These are phyloP conservation scores for Arctia plantaginis DNA, from an alignment of 2,888 invertebrate genomes.

Conservation along the genomic window DNA sequence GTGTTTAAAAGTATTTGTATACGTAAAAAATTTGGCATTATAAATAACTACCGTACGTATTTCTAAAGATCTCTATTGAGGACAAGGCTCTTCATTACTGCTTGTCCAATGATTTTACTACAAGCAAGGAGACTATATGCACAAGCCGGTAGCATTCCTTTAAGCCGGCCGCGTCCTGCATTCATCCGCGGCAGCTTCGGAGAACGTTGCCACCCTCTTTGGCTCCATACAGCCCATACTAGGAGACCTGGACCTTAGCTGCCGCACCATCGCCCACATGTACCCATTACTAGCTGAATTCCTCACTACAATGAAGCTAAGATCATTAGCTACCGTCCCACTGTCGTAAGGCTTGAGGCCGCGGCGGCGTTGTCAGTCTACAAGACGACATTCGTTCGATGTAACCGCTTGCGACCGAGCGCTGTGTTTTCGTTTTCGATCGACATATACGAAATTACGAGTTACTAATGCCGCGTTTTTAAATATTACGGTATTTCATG, in stretches of 20 bases:
- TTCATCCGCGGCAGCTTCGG: conserved; percentile 76
- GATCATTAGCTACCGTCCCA: conserved; percentile 78
- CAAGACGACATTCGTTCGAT: conserved; percentile 77
- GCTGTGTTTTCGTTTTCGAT: conserved; percentile 60
- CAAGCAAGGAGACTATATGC: conserved; percentile 57
- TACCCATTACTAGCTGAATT: conserved; percentile 73
- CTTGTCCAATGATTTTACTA: conserved; percentile 41
- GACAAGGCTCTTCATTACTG: conserved; percentile 29
- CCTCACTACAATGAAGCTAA: conserved; percentile 75
- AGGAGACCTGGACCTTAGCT: conserved; percentile 59
- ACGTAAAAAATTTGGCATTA: neutral
- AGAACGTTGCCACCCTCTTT: conserved; percentile 76
- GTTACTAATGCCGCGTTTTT: conserved; percentile 54
- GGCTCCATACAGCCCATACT: conserved; percentile 43
- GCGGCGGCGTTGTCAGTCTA: conserved; percentile 73
- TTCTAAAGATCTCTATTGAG: conserved; percentile 21
- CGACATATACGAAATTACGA: conserved; percentile 54
- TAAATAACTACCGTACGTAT: conserved; percentile 13
- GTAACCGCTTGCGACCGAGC: conserved; percentile 69
- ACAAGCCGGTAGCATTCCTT: conserved; percentile 64
- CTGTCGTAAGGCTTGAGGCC: conserved; percentile 63
- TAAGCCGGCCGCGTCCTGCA: conserved; percentile 70
- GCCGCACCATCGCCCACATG: conserved; percentile 74
- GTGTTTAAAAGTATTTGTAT: neutral
- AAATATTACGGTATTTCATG: conserved; percentile 53